These are phyloP conservation scores for Sinohyriopsis cumingii DNA, from an alignment of 2,888 invertebrate species.

Conservation along the genomic window DNA sequence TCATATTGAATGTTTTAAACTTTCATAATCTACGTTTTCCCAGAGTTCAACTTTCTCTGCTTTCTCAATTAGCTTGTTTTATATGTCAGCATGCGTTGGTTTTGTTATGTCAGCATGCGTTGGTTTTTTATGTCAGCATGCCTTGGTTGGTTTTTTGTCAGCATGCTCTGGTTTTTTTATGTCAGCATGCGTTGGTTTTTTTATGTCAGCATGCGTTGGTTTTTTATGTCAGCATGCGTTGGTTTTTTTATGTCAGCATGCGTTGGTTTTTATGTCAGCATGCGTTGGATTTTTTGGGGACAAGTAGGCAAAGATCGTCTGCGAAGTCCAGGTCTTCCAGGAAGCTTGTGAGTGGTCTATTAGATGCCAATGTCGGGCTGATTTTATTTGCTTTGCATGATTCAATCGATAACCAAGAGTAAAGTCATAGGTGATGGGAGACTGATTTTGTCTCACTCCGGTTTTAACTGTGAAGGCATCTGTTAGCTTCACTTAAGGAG, in stretches of 20 bases:
- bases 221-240: neutral
- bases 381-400: neutral
- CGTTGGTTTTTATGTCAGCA: neutral
- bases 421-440: neutral
- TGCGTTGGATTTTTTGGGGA: too few relatives aligned
- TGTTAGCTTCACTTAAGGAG: constrained; percentile 3
- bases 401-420: neutral
- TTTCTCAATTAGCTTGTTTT: constrained; percentile 1
- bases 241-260: too few relatives aligned
- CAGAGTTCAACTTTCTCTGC: neutral
- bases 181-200: neutral
- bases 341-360: neutral
- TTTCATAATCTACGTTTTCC: constrained; percentile 1
- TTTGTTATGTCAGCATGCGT: neutral
- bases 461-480: constrained; percentile 1
- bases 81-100: neutral
- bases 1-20: constrained; percentile 6
- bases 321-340: neutral
- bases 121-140: neutral
- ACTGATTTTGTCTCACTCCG: neutral
- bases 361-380: neutral
- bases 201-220: neutral
- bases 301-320: neutral
- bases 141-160: too few relatives aligned
- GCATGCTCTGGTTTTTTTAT: too few relatives aligned